Conservation (phyloP, 2,113 vertebrate genomes). For the Amphiprion percula region DNA sequence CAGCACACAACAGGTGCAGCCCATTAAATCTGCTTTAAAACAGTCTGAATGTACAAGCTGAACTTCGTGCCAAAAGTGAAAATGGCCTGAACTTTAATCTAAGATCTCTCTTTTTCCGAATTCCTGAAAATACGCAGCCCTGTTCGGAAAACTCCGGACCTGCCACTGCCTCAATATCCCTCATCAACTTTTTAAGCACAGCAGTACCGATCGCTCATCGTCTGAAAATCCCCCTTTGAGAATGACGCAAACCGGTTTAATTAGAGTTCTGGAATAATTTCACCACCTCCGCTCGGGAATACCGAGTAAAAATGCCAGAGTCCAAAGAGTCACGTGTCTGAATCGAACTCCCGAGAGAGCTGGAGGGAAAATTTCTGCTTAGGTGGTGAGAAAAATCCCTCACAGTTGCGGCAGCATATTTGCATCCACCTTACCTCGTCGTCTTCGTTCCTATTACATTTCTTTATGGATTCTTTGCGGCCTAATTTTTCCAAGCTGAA, state of each 20-base stretch:
- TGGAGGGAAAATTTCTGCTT: constrained; percentile 3
- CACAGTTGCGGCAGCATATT: not conserved
- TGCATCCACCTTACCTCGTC: not conserved
- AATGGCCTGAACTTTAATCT: not conserved
- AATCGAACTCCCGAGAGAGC: constrained; percentile 22
- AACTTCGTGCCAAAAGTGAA: too few species aligned
- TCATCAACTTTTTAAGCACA: constrained; percentile 8
- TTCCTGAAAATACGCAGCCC: not conserved
- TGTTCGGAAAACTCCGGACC: not conserved
- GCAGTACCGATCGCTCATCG: constrained; percentile 9
- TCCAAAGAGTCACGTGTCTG: constrained; percentile 25
- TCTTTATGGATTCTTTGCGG: constrained; percentile 17
- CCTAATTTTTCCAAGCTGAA: constrained; percentile 36
- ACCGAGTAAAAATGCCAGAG: constrained; percentile 1
- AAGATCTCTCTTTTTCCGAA: not conserved
- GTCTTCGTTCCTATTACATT: constrained; percentile 9
- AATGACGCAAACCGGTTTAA: constrained; percentile 47
- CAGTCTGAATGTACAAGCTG: too few species aligned
- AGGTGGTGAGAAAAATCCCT: not conserved
- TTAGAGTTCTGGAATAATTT: constrained; percentile 45
- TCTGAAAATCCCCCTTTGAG: constrained; percentile 21
- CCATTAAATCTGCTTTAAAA: too few species aligned
- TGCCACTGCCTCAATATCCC: constrained; percentile 7
- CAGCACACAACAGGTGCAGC: too few species aligned
- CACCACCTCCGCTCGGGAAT: not conserved